Evolutionary conservation across 1,140 invertebrate species (phyloP).

Genomic region (Stratiolaelaps scimitus): DNA sequence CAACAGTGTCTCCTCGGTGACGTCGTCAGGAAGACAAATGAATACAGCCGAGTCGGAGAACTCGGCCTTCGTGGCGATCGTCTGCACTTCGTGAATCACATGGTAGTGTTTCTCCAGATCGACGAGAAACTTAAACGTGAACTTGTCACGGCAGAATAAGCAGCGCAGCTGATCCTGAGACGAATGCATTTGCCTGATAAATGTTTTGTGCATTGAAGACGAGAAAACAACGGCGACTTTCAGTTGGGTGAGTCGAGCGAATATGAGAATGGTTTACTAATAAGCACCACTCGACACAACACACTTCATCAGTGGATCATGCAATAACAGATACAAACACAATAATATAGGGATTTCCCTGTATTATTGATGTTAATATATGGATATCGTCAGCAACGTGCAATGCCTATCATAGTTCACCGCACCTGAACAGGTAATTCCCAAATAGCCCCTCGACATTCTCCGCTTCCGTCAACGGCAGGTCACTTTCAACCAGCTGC

Average conservation of each 20-base stretch:
- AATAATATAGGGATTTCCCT: too few species aligned
- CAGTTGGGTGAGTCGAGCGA: conserved; percentile 33
- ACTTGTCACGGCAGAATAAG: conserved; percentile 36
- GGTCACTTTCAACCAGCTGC: conserved; percentile 37
- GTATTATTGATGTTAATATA: too few species aligned
- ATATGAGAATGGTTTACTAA: too few species aligned
- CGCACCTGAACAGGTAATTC: conserved; percentile 36
- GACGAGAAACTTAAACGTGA: conserved; percentile 34
- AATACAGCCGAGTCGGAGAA: conserved; percentile 38
- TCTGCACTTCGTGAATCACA: conserved; percentile 36
- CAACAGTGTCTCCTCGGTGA: conserved; percentile 33
- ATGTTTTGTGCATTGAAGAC: too few species aligned
- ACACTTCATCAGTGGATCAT: too few species aligned
- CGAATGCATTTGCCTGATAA: conserved; percentile 25
- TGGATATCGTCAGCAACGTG: too few species aligned
- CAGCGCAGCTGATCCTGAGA: conserved; percentile 32
- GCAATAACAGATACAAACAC: too few species aligned
- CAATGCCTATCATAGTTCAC: too few species aligned
- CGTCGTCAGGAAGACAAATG: conserved; percentile 37
- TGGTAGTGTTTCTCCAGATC: conserved; percentile 39
- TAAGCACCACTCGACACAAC: too few species aligned
- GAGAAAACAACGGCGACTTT: conserved; percentile 23
- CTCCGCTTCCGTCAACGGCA: conserved; percentile 36
- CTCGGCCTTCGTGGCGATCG: conserved; percentile 35
- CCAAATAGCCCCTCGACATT: conserved; percentile 34